Evolutionary conservation across 2,888 invertebrate genomes (phyloP), one percentile per base, ranked within the genome.

Genomic region (Lasioglossum zephyrum): DNA sequence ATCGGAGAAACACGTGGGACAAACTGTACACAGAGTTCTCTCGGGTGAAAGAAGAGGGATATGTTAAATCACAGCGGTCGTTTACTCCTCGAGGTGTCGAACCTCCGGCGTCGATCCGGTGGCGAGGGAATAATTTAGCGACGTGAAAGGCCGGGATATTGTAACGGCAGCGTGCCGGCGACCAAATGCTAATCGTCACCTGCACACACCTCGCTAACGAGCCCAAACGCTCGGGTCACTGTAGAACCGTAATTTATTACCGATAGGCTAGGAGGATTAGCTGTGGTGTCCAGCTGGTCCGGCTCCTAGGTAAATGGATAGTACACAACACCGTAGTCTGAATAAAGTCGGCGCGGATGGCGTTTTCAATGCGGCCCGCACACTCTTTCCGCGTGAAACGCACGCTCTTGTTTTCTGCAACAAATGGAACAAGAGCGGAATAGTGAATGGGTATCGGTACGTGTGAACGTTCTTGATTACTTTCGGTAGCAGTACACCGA

Each of bases 161-260:
- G 74, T 82, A 84, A 82, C 83, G 77, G 69, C 81, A 80, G 72
- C 81, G 69, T 44, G 77, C 70, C 77, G 73, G 70, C 81, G 84
- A 60, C 44, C 60, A 66, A 77, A 82, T 79, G 77, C 73, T 82
- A 89, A 81, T 89, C 86, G 87, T 89, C 89, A 79, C 81, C 81
- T 84, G 86, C 26, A 16, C 77, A 44, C 77, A 70, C 63, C 69
- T 22, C 78, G 85, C 73, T 90, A 90, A 89, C 81, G 75, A 90
- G 82, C 83, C 73, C 69, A 81, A 66, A 82, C 76, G n/a, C 79
- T 47, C 73, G 73, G 77, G 75, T 74, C 76, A 66, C 53, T 66
- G 82, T 79, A 75, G 84, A 76, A 83, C 75, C 66, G 72, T 84
- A 81, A 91, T 91, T 90, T 90, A 90, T 90, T 82, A 79, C 63